These are phyloP conservation scores for Notodonta dromedarius DNA, from an alignment of 2,888 invertebrate genomes.

Conservation along the genomic window DNA sequence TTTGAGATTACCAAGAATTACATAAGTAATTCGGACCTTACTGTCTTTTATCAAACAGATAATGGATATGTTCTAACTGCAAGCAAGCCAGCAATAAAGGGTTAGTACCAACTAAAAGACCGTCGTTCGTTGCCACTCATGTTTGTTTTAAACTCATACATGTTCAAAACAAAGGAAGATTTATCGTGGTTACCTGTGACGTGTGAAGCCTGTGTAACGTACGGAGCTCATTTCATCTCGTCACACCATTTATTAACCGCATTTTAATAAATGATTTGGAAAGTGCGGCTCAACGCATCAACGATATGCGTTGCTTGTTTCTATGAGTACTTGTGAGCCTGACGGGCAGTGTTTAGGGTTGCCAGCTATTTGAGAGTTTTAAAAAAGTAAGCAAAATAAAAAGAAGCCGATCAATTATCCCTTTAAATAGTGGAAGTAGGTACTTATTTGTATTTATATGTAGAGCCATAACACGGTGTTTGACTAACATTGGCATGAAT, in stretches of 20 bases:
- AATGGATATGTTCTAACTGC: no score
- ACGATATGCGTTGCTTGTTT: constrained; percentile 14
- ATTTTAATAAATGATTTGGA: constrained; percentile 42
- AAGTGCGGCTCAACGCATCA: constrained; percentile 37
- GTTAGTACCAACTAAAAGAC: neutral
- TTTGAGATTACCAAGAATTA: no score
- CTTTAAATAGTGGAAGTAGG: no score
- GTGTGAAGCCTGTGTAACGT: constrained; percentile 52
- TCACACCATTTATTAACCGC: constrained; percentile 62
- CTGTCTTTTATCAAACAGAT: no score
- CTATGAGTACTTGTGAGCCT: neutral
- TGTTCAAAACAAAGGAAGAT: constrained; percentile 72
- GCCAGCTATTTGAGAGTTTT: neutral
- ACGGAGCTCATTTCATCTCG: constrained; percentile 53
- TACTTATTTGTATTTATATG: no score
- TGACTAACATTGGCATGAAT: no score
- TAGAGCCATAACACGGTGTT: no score
- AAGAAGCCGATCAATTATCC: no score
- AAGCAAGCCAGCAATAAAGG: neutral
- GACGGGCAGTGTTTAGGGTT: neutral
- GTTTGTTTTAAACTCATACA: constrained; percentile 50
- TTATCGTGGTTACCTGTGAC: constrained; percentile 66
- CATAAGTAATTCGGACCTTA: no score
- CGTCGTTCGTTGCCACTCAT: constrained; percentile 28
- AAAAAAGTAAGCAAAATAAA: neutral